Evolutionary conservation across 2,888 invertebrate genomes (phyloP).

Genomic region (Caenorhabditis auriculariae): DNA sequence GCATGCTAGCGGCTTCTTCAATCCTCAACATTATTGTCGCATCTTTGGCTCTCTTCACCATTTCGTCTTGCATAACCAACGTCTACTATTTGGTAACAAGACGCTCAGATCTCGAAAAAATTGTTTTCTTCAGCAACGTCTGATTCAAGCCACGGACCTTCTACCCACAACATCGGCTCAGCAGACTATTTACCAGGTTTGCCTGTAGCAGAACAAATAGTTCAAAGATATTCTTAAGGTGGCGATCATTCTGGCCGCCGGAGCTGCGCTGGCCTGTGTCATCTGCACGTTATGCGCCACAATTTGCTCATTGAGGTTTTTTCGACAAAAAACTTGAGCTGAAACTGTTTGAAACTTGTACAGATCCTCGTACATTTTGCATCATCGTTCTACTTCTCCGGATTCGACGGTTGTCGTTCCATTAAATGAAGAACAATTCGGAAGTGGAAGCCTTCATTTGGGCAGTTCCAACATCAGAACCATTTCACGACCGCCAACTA

Average conservation of each 20-base stretch:
- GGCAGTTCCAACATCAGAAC: conserved; percentile 23
- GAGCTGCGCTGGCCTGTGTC: conserved; percentile 54
- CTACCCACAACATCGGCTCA: conserved; percentile 36
- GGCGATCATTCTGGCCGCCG: conserved; percentile 58
- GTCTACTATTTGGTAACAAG: conserved; percentile 56
- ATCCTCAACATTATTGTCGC: conserved; percentile 56
- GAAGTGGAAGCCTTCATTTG: conserved; percentile 31
- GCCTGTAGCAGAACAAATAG: not conserved
- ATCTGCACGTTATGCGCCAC: conserved; percentile 49
- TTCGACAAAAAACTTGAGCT: not conserved
- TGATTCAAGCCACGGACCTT: conserved; percentile 45
- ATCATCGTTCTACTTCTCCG: conserved; percentile 46
- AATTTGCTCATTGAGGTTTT: conserved; percentile 50
- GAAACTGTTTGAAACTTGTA: not conserved
- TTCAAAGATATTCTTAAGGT: conserved; percentile 16
- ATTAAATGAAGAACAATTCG: conserved; percentile 43
- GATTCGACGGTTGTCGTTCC: conserved; percentile 47
- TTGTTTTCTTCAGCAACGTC: conserved; percentile 45
- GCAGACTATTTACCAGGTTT: conserved; percentile 38
- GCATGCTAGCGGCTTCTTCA: conserved; percentile 49
- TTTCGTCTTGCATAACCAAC: conserved; percentile 58
- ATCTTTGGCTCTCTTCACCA: conserved; percentile 57
- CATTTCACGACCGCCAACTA: conserved; percentile 12
- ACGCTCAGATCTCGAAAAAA: not conserved
- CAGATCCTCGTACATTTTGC: conserved; percentile 58